Base-by-base conservation (phyloP, 2,888 invertebrate species). In the Acanthacorydalis orientalis region DNA sequence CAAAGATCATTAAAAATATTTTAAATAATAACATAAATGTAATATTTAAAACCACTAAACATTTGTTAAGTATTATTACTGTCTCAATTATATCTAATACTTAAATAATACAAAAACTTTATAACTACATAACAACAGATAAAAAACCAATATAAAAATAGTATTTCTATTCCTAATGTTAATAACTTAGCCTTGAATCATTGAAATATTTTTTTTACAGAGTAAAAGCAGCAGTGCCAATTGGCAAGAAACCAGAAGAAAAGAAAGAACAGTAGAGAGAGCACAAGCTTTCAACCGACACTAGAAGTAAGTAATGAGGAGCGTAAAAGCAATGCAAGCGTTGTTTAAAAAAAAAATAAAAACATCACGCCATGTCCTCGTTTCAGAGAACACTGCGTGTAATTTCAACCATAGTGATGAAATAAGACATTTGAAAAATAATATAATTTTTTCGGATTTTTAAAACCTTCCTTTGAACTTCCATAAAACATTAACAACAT, bases 201-300 rank as follows among this genome's bases (percentile, higher is more conserved):
- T 23, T 23, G 23, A 23, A 23, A 23, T 23, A 23, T 23, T 52
- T 50, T 50, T 54, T 54, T 70, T 69, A 33, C 72, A 90, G 90
- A 67, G 83, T 90, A 60, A 84, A 84, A 67, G 85, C 84, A 59
- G 87, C 87, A 57, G 80, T 90, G 67, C 90, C 90, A 53, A 79
- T 89, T 66, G 88, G 88, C 67, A 83, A 87, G 73, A 88, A 87
- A 72, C 64, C 77, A 55, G 86, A 89, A 64, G 79, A 82, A 61
- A 80, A 83, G 64, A 88, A 88, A 73, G 85, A 86, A 70, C 83
- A 86, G 74, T 85, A 83, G 49, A 49, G 15, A 7, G 31, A 40
- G 32, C 35, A 43, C 14, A 34, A 10, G 39, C 46, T 44, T 43
- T 16, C 16, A 45, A 37, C 16, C 16, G 38, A 31, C 44, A 45